Percentiles rank a stretch among this genome's conserved stretches.
Conservation (phyloP, 2,797 vertebrate genomes). For the Tragopan temminckii region DNA sequence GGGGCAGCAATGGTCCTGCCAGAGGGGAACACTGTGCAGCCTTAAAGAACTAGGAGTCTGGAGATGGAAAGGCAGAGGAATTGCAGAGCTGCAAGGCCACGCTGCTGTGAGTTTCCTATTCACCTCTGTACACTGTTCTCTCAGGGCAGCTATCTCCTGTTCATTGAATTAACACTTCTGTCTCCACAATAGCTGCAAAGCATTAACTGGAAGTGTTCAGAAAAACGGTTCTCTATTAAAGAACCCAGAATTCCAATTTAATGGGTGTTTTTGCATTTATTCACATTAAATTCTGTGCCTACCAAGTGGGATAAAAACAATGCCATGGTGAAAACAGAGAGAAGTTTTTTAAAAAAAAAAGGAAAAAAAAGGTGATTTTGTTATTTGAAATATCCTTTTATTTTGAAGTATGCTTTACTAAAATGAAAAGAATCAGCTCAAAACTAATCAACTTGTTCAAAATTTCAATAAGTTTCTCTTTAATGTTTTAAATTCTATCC, state of each 20-base stretch:
- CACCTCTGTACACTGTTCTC: background rate
- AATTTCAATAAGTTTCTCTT: background rate
- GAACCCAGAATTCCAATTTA: background rate
- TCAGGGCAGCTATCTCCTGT: background rate
- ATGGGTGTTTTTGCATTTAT: background rate
- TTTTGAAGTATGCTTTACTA: background rate
- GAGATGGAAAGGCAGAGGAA: fast-evolving
- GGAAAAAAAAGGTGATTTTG: no score
- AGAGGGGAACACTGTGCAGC: background rate
- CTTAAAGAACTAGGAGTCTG: fast-evolving
- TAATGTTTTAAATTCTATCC: fast-evolving
- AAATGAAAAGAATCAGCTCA: background rate
- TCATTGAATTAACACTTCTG: background rate
- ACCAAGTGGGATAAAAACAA: background rate
- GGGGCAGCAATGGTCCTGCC: fast-evolving
- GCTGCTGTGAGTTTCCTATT: fast-evolving
- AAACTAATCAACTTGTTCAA: background rate
- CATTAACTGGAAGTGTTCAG: background rate
- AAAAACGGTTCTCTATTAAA: background rate
- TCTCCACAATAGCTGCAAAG: background rate
- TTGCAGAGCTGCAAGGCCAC: fast-evolving
- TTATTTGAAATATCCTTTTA: no score
- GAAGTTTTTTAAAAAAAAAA: background rate
- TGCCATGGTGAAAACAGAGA: fast-evolving
- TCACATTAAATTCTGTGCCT: background rate